A percentile compares a stretch with the other conserved stretches of the same genome.
These are phyloP conservation scores for Colletes collaris DNA, from an alignment of 2,888 invertebrate genomes.

Conservation along the genomic window DNA sequence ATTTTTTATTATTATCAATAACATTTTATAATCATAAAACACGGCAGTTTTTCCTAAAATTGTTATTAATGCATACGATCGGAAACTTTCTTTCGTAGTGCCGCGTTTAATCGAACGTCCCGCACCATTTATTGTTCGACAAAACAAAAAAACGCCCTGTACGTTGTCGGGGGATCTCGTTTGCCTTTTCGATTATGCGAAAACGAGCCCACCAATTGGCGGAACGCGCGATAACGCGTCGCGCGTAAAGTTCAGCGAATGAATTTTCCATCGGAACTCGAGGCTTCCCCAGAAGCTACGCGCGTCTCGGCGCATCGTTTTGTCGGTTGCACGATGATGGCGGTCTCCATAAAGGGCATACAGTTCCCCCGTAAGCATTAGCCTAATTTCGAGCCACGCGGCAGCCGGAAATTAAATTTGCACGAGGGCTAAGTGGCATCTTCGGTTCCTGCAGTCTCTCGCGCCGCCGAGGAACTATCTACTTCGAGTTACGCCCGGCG, in stretches of 20 bases:
- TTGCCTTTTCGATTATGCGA: neutral
- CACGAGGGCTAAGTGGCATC: conserved; percentile 72
- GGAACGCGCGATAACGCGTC: neutral
- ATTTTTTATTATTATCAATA: no score
- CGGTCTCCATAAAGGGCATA: conserved; percentile 18
- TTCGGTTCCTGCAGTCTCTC: conserved; percentile 62
- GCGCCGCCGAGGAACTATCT: conserved; percentile 44
- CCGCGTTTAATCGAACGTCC: no score
- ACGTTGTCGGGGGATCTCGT: conserved; percentile 12
- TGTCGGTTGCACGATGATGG: conserved; percentile 6
- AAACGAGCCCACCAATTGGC: conserved; percentile 2
- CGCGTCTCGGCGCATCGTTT: conserved; percentile 29
- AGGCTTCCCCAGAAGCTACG: neutral
- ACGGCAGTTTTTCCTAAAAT: no score
- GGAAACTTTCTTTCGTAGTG: no score
- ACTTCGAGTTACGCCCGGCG: conserved; percentile 42
- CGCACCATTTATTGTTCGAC: no score
- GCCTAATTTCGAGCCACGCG: conserved; percentile 62
- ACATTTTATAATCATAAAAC: no score
- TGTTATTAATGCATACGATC: no score
- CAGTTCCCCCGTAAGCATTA: conserved; percentile 39
- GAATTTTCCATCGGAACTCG: conserved; percentile 40
- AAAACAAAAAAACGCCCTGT: no score
- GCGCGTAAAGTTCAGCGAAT: conserved; percentile 9
- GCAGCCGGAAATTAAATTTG: conserved; percentile 69